phyloP scores from a whole-genome alignment of 2,888 invertebrate genomes.

The Tyria jacobaeae region DNA sequence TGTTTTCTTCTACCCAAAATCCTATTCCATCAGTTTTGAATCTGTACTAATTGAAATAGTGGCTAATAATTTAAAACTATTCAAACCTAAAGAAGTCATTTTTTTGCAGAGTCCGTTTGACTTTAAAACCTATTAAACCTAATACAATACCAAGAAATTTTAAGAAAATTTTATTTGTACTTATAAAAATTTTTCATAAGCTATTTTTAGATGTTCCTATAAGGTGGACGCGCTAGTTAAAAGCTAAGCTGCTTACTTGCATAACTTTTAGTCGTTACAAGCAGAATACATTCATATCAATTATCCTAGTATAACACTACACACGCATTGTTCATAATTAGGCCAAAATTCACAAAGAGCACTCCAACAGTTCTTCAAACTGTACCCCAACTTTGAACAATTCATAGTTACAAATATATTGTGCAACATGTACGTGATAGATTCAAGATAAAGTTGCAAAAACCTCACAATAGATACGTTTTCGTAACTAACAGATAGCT shows the following conservation, averaged over 20 bases:
- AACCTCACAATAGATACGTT: constrained; percentile 15
- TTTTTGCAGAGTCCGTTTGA: too few species aligned
- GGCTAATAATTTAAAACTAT: too few species aligned
- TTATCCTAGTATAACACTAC: not conserved
- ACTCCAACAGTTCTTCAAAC: constrained; percentile 13
- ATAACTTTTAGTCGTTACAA: not conserved
- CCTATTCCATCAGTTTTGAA: too few species aligned
- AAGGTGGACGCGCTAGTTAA: not conserved
- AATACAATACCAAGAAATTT: not conserved
- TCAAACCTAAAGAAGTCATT: too few species aligned
- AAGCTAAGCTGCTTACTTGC: not conserved
- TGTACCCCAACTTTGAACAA: constrained; percentile 12
- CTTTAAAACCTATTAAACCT: too few species aligned
- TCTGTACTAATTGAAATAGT: too few species aligned
- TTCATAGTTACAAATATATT: constrained; percentile 17
- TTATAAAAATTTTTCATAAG: too few species aligned
- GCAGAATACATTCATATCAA: not conserved
- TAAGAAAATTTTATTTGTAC: too few species aligned
- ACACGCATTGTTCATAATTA: constrained; percentile 5
- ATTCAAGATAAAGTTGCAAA: constrained; percentile 16
- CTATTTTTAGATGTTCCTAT: too few species aligned
- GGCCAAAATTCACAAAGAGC: constrained; percentile 2
- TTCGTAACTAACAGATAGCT: constrained; percentile 10
- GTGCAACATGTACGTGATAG: constrained; percentile 15
- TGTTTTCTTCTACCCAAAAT: too few species aligned